These are phyloP conservation scores for Amphimallon solstitiale DNA, from an alignment of 2,888 invertebrate species.

Conservation along the genomic window DNA sequence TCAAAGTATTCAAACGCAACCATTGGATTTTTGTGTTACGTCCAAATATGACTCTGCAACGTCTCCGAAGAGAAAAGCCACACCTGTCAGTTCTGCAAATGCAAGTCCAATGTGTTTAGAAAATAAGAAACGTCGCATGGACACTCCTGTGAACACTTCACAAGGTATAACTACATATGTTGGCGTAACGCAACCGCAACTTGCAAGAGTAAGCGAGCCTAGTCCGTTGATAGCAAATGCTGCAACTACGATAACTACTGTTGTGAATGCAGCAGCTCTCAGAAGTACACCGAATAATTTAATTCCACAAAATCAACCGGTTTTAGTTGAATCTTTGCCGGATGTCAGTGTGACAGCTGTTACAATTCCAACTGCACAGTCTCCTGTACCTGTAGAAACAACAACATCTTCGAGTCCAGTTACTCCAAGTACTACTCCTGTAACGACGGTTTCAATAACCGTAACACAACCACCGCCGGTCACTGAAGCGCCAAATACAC, in stretches of 20 bases:
- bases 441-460: conserved; percentile 32
- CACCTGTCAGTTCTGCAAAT: conserved; percentile 64
- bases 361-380: conserved; percentile 67
- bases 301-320: conserved; percentile 58
- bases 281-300: conserved; percentile 50
- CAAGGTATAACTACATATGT: conserved; percentile 57
- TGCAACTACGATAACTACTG: conserved; percentile 75
- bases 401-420: conserved; percentile 21
- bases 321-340: conserved; percentile 56
- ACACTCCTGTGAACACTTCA: conserved; percentile 55
- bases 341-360: conserved; percentile 62
- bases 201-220: conserved; percentile 70
- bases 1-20: conserved; percentile 74
- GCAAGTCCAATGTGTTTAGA: conserved; percentile 67
- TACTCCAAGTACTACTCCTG: conserved; percentile 26
- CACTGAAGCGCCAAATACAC: conserved; percentile 63
- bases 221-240: conserved; percentile 78
- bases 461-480: conserved; percentile 58
- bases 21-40: conserved; percentile 78
- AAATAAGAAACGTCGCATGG: conserved; percentile 72
- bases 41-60: conserved; percentile 58
- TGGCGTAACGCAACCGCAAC: conserved; percentile 62
- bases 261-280: conserved; percentile 71
- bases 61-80: conserved; percentile 73
- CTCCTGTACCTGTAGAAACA: conserved; percentile 41